Percentiles rank a stretch among this genome's conserved stretches.
phyloP scores from a whole-genome alignment of 2,888 invertebrate species.

The Scotopteryx bipunctaria region DNA sequence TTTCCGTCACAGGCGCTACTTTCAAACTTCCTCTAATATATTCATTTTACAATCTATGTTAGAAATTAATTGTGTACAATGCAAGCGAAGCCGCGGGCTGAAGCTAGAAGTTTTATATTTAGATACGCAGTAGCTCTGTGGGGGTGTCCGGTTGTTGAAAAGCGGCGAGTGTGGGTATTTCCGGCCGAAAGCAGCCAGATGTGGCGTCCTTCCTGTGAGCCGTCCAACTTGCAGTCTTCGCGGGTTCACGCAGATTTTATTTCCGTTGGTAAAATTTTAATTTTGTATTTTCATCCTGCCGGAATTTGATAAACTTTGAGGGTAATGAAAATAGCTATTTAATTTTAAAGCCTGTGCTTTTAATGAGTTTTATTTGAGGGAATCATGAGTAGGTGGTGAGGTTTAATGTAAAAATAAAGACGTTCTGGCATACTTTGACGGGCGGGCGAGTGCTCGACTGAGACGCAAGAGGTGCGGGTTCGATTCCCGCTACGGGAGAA shows the following conservation, averaged over 20 bases:
- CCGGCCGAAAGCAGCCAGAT: conserved; percentile 56
- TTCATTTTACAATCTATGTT: too few relatives aligned
- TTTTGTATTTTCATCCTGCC: conserved; percentile 3
- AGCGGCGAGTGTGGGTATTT: conserved; percentile 51
- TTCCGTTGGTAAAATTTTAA: conserved; percentile 22
- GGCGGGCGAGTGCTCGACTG: too few relatives aligned
- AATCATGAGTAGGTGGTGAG: too few relatives aligned
- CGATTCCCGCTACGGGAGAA: too few relatives aligned
- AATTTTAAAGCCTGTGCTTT: neutral
- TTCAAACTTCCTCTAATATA: too few relatives aligned
- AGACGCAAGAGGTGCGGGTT: too few relatives aligned
- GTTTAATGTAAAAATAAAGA: too few relatives aligned
- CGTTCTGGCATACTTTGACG: too few relatives aligned
- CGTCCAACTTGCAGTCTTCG: conserved; percentile 16
- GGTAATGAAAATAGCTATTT: conserved; percentile 1
- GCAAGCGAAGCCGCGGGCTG: too few relatives aligned
- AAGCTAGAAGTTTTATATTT: neutral
- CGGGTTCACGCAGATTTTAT: conserved; percentile 21
- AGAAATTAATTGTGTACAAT: too few relatives aligned
- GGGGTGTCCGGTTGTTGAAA: conserved; percentile 34
- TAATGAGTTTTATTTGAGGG: too few relatives aligned
- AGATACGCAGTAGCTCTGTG: neutral
- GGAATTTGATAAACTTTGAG: neutral
- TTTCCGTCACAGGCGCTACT: too few relatives aligned
- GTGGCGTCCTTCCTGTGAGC: conserved; percentile 57